A percentile compares a stretch with the other conserved stretches of the same genome.
Evolutionary conservation across 2,888 invertebrate genomes (phyloP).

Genomic region (Xestia rhomboidea): DNA sequence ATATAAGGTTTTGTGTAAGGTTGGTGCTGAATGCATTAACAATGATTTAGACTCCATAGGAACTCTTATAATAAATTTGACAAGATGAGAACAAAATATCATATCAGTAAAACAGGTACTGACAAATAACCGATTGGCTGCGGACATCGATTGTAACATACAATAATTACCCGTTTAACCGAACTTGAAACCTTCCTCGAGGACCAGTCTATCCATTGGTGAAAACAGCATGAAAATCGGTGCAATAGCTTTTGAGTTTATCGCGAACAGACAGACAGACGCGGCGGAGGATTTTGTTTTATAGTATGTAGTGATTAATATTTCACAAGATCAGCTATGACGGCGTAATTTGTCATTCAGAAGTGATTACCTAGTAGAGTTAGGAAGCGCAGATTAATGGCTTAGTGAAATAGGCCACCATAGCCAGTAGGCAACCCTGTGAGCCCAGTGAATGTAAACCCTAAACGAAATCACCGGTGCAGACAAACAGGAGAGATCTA

Average conservation of each 20-base stretch:
- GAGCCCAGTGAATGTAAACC: constrained; percentile 8
- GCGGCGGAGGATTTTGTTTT: too few relatives aligned
- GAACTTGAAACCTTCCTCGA: too few relatives aligned
- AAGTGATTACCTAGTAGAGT: neutral
- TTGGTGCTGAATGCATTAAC: constrained; percentile 7
- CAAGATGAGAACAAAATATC: neutral
- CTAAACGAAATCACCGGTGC: constrained; percentile 24
- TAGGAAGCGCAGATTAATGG: neutral
- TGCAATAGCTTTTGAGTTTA: too few relatives aligned
- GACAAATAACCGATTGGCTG: neutral
- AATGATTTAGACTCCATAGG: neutral
- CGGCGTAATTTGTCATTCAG: neutral
- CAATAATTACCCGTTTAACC: too few relatives aligned
- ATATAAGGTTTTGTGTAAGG: constrained; percentile 28
- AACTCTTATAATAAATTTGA: neutral
- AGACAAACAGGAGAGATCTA: constrained; percentile 31
- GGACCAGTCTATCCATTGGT: too few relatives aligned
- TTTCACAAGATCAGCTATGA: neutral
- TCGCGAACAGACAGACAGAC: too few relatives aligned
- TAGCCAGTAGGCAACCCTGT: neutral
- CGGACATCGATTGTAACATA: neutral
- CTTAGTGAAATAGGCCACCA: too few relatives aligned
- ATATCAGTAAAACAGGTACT: neutral
- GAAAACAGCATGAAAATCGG: too few relatives aligned
- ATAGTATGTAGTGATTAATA: neutral